phyloP scores from a whole-genome alignment of 2,113 vertebrate genomes.

The Climacteris rufus region DNA sequence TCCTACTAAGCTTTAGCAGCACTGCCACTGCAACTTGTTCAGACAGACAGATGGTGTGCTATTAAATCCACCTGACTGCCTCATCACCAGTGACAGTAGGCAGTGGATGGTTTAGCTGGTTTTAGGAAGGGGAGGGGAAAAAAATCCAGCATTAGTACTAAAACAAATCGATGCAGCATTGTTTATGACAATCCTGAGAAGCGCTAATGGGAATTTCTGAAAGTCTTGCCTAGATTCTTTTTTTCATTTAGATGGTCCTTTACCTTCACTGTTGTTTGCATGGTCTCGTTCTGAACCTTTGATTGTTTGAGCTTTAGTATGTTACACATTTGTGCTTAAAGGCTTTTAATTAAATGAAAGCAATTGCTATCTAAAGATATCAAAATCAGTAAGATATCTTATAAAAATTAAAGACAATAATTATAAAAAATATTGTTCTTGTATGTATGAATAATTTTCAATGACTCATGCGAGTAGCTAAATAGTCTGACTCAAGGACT shows the following conservation, averaged over 20 bases:
- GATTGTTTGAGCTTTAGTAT: neutral
- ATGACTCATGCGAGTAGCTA: neutral
- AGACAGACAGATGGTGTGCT: conserved; percentile 10
- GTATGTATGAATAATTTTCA: neutral
- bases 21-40: neutral
- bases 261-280: neutral
- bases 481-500: neutral
- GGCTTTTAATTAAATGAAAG: neutral
- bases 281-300: neutral
- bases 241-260: neutral
- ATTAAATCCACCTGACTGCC: conserved; percentile 6
- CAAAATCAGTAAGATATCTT: neutral
- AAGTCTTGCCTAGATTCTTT: neutral
- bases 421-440: neutral
- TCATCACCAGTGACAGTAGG: neutral
- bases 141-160: neutral
- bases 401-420: neutral
- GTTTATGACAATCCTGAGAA: neutral
- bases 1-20: neutral
- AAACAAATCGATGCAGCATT: neutral
- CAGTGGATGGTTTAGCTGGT: neutral
- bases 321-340: neutral
- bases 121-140: neutral
- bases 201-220: neutral
- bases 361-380: neutral